Evolutionary conservation across 1,140 invertebrate genomes (phyloP).

Genomic region (Brachionus calyciflorus): DNA sequence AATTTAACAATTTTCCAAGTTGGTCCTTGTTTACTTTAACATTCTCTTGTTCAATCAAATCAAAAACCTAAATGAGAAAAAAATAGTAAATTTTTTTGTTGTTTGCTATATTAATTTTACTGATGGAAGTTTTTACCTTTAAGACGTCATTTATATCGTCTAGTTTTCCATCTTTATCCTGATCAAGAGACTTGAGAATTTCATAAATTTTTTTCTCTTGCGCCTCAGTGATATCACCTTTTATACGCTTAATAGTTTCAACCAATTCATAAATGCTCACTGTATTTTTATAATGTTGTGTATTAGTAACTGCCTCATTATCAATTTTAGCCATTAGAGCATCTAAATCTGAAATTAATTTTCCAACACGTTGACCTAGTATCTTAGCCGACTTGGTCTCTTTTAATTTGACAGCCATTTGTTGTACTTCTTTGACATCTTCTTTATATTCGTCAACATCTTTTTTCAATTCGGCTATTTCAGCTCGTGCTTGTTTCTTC

Average conservation of each 20-base stretch:
- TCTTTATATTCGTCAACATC: constrained; percentile 41
- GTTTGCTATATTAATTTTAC: background rate
- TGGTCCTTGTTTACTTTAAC: constrained; percentile 36
- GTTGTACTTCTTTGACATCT: constrained; percentile 43
- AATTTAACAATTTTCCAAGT: constrained; percentile 23
- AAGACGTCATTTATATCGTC: constrained; percentile 45
- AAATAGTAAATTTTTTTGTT: background rate
- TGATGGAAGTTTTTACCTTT: background rate
- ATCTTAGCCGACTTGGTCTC: constrained; percentile 36
- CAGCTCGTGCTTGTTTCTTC: background rate
- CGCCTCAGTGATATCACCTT: background rate
- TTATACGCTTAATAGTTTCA: background rate
- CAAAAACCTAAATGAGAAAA: background rate
- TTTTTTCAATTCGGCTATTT: constrained; percentile 44
- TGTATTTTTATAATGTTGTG: background rate
- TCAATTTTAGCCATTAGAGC: background rate
- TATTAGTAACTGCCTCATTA: background rate
- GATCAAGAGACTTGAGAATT: constrained; percentile 11
- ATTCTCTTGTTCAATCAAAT: constrained; percentile 43
- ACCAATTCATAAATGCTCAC: constrained; percentile 23
- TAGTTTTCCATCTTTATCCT: constrained; percentile 31
- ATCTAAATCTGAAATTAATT: constrained; percentile 33
- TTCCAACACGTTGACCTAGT: constrained; percentile 22
- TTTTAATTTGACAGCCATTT: background rate
- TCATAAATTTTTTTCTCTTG: constrained; percentile 10